A percentile compares a stretch with the other conserved stretches of the same genome.
These are phyloP conservation scores for Acronicta leporina DNA, from an alignment of 2,888 invertebrate genomes.

Conservation along the genomic window DNA sequence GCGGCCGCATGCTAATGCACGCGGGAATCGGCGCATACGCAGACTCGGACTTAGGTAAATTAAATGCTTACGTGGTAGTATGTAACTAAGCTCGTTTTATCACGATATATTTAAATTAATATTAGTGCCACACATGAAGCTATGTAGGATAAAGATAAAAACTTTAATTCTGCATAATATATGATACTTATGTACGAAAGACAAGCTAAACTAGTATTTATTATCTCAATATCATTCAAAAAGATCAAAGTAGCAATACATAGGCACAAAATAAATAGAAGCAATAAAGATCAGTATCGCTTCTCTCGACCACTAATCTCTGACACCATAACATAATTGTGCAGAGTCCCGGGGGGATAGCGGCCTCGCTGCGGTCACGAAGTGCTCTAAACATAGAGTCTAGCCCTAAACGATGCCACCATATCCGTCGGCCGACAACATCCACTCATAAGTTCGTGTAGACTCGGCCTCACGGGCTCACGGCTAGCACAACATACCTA, in stretches of 20 bases:
- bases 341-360: constrained; percentile 71
- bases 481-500: constrained; percentile 47
- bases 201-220: constrained; percentile 16
- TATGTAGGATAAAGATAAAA: background rate
- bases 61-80: constrained; percentile 49
- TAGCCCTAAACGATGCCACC: constrained; percentile 84
- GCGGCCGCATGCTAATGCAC: constrained; percentile 79
- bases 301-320: constrained; percentile 74
- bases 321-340: constrained; percentile 85
- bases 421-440: constrained; percentile 80
- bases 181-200: no score
- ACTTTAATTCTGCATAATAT: background rate
- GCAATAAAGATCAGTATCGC: constrained; percentile 70
- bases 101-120: constrained; percentile 9
- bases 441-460: constrained; percentile 74
- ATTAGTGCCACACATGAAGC: background rate
- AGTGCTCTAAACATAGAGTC: constrained; percentile 83
- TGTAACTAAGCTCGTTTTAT: constrained; percentile 27
- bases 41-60: constrained; percentile 69
- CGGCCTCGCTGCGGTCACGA: constrained; percentile 80
- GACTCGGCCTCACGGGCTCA: constrained; percentile 64
- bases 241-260: constrained; percentile 43
- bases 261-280: constrained; percentile 69
- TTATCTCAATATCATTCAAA: constrained; percentile 40
- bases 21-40: constrained; percentile 67